These are phyloP conservation scores for Rhinoderma darwinii DNA, from an alignment of 2,113 vertebrate species.

Conservation along the genomic window DNA sequence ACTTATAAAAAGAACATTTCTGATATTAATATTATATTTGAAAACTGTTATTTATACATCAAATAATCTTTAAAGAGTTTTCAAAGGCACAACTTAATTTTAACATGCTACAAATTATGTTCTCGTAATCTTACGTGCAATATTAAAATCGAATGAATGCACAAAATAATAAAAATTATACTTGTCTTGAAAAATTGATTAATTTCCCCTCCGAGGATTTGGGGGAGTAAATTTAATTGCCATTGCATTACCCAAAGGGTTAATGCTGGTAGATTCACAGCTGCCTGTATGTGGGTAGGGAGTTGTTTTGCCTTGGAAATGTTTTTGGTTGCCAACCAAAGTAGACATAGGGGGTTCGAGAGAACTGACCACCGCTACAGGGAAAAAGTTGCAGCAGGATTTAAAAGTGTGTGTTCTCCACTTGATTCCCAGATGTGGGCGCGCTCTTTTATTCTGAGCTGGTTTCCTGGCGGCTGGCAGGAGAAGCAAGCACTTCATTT, in stretches of 20 bases:
- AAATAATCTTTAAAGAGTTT: too few relatives aligned
- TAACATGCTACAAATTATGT: too few relatives aligned
- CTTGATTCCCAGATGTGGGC: conserved; percentile 62
- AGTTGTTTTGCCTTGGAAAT: conserved; percentile 55
- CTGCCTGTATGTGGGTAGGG: conserved; percentile 12
- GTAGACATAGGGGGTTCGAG: conserved; percentile 52
- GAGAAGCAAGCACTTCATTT: conserved; percentile 52
- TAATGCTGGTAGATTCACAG: conserved; percentile 7
- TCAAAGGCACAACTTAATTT: too few relatives aligned
- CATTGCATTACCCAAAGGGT: neutral
- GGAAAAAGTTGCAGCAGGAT: conserved; percentile 51
- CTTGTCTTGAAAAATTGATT: neutral
- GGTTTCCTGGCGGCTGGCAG: conserved; percentile 60
- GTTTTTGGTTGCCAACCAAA: conserved; percentile 55
- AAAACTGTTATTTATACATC: too few relatives aligned
- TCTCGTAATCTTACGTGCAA: too few relatives aligned
- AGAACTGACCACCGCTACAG: conserved; percentile 61
- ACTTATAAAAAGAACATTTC: too few relatives aligned
- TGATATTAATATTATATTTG: too few relatives aligned
- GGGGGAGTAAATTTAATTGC: neutral
- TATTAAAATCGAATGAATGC: neutral
- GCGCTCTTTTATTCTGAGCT: conserved; percentile 59
- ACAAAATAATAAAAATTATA: neutral
- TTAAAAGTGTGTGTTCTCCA: conserved; percentile 60
- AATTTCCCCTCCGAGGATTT: neutral